Evolutionary conservation across 2,797 vertebrate genomes (phyloP).

Genomic region (Hyperoplus lanceolatus): DNA sequence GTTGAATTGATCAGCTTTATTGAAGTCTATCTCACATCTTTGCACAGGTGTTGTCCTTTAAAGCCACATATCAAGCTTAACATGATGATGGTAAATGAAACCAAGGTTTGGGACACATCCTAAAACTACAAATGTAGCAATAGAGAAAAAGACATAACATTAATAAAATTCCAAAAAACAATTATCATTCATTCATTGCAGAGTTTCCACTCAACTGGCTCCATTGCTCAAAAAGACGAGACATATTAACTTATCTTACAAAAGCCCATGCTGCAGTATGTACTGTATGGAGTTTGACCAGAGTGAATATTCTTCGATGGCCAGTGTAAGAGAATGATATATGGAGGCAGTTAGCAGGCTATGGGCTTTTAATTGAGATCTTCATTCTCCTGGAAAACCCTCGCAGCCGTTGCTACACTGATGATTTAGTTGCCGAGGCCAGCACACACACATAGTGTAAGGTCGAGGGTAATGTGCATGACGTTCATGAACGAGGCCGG

Average conservation of each 20-base stretch:
- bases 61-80: not conserved
- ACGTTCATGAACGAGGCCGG: slow-evolving; percentile 12
- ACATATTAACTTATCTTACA: slow-evolving; percentile 38
- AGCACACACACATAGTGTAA: slow-evolving; percentile 24
- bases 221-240: slow-evolving; percentile 48
- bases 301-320: slow-evolving; percentile 42
- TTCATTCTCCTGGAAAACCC: slow-evolving; percentile 65
- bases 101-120: not conserved
- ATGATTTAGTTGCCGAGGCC: slow-evolving; percentile 54
- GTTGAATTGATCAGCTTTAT: not conserved
- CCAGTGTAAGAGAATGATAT: slow-evolving; percentile 56
- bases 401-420: slow-evolving; percentile 55
- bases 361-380: slow-evolving; percentile 74
- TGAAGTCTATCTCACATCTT: not conserved
- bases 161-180: slow-evolving; percentile 28
- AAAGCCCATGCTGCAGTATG: slow-evolving; percentile 32
- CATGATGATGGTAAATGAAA: not conserved
- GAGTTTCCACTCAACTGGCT: slow-evolving; percentile 33
- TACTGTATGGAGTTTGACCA: slow-evolving; percentile 62
- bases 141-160: slow-evolving; percentile 17
- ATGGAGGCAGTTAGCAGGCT: slow-evolving; percentile 68
- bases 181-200: slow-evolving; percentile 40
- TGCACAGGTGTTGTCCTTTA: not conserved
- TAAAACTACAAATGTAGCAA: not conserved
- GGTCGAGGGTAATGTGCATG: slow-evolving; percentile 24